Percentiles rank a stretch among this genome's conserved stretches.
Conservation (phyloP, 2,797 vertebrate genomes). For the Danio tinwini region DNA sequence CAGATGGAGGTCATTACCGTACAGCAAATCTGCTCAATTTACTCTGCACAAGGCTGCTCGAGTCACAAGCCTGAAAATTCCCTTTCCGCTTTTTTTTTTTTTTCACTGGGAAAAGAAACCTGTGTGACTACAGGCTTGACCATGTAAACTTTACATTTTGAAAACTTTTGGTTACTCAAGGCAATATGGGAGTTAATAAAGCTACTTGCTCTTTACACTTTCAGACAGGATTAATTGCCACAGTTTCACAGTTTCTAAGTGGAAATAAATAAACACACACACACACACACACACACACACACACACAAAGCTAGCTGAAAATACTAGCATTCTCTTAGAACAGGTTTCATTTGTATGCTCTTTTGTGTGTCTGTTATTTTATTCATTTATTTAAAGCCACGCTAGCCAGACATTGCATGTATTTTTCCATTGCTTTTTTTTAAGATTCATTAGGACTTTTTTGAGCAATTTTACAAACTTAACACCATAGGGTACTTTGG, state of each 20-base stretch:
- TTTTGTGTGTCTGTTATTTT: background rate
- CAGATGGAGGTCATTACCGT: constrained; percentile 77
- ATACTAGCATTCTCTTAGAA: background rate
- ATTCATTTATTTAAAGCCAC: constrained; percentile 18
- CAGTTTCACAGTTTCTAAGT: background rate
- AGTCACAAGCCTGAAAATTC: constrained; percentile 21
- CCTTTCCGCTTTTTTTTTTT: background rate
- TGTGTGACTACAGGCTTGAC: constrained; percentile 5
- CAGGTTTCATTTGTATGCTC: background rate
- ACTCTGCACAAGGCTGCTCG: constrained; percentile 47
- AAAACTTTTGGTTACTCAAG: background rate
- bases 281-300: no score
- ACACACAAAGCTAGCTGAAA: no score
- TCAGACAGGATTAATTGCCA: background rate
- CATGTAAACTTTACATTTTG: constrained; percentile 2
- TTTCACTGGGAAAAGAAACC: background rate
- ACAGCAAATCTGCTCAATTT: constrained; percentile 73
- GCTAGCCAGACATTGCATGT: background rate
- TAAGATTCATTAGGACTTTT: background rate
- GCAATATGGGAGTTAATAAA: constrained; percentile 20
- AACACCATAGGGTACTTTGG: background rate
- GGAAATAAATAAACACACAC: background rate
- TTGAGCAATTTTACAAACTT: constrained; percentile 13
- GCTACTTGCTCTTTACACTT: background rate
- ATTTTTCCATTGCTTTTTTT: constrained; percentile 16